These are phyloP conservation scores for Dinomys branickii DNA, from an alignment of 2,113 vertebrate species.

Conservation along the genomic window DNA sequence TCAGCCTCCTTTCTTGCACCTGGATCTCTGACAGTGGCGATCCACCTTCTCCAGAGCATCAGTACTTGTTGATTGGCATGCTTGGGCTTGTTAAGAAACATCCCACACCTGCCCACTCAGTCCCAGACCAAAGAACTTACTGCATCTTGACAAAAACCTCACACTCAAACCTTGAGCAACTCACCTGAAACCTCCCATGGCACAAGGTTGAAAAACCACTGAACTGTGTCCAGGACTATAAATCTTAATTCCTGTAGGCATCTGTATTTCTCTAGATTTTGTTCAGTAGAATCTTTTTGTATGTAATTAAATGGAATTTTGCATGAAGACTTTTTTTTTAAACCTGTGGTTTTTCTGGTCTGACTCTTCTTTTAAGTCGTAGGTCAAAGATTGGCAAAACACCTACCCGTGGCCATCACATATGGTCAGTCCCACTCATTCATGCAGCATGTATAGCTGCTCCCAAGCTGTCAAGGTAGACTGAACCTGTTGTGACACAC, in stretches of 20 bases:
- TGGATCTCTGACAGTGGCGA: fast-evolving
- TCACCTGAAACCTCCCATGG: fast-evolving
- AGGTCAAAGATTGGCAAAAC: fast-evolving
- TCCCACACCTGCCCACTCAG: fast-evolving
- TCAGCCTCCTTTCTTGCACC: no score
- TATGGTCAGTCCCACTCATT: fast-evolving
- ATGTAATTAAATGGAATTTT: not conserved
- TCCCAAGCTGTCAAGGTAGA: fast-evolving
- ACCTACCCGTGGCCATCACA: fast-evolving
- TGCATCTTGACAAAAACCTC: fast-evolving
- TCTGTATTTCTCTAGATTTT: fast-evolving
- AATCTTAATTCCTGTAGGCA: fast-evolving
- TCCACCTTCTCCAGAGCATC: fast-evolving
- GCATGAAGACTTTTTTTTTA: not conserved
- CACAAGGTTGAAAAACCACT: fast-evolving
- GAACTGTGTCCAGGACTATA: fast-evolving
- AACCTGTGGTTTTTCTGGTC: not conserved
- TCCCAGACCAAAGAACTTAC: not conserved
- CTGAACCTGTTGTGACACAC: fast-evolving
- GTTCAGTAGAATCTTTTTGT: no score
- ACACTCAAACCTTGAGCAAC: not conserved
- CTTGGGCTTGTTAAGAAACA: fast-evolving
- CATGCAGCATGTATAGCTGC: fast-evolving
- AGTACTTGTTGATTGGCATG: fast-evolving
- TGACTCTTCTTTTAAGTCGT: no score